Evolutionary conservation across 2,797 vertebrate species (phyloP).

Genomic region (Chrosomus eos): DNA sequence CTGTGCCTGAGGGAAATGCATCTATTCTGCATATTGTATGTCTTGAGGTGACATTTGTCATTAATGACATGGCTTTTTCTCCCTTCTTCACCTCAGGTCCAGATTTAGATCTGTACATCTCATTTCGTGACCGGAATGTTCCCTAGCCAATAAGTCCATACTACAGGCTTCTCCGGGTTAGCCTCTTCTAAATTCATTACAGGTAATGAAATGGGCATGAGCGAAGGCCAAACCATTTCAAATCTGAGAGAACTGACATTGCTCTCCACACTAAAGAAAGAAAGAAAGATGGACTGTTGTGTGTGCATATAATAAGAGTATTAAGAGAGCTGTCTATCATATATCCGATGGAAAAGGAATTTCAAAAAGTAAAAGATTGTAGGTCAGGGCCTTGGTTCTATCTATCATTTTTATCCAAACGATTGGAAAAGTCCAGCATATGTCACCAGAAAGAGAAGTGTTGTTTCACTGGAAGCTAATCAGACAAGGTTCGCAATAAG

Average conservation of each 20-base stretch:
- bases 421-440: neutral
- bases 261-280: neutral
- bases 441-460: neutral
- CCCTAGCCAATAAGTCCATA: neutral
- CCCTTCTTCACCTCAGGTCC: neutral
- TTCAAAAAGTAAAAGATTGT: neutral
- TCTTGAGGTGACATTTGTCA: slow-evolving; percentile 38
- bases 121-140: slow-evolving; percentile 4
- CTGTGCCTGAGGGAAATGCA: slow-evolving; percentile 12
- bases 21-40: slow-evolving; percentile 38
- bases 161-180: neutral
- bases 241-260: neutral
- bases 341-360: neutral
- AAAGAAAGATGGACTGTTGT: neutral
- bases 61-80: slow-evolving; percentile 36
- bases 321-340: neutral
- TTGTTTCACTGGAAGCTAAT: neutral
- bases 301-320: neutral
- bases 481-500: neutral
- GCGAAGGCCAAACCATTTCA: neutral
- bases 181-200: slow-evolving; percentile 26
- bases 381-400: neutral
- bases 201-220: slow-evolving; percentile 25
- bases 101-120: slow-evolving; percentile 20
- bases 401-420: neutral